phyloP scores from a whole-genome alignment of 2,797 vertebrate species.

The Pangasius macronema region DNA sequence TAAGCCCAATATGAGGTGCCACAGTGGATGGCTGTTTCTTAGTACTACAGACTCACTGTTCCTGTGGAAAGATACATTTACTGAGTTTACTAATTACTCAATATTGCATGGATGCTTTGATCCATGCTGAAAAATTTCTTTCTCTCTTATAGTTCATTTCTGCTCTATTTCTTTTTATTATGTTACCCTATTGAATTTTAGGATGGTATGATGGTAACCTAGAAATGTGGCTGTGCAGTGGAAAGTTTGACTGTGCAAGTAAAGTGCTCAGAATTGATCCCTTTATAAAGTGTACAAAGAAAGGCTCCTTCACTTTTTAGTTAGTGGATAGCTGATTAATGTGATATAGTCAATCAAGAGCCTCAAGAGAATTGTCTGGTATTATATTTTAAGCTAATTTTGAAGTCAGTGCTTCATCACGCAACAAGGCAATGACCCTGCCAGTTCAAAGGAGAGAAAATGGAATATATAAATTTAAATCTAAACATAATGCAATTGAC shows the following conservation, averaged over 20 bases:
- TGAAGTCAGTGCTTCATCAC: neutral
- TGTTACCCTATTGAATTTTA: slow-evolving; percentile 33
- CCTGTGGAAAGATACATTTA: neutral
- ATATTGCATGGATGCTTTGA: slow-evolving; percentile 18
- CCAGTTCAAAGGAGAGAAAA: neutral
- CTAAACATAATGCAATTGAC: neutral
- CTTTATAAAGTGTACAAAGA: neutral
- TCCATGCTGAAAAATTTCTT: neutral
- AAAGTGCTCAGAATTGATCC: neutral
- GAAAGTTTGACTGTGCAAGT: neutral
- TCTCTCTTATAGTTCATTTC: neutral
- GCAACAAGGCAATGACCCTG: neutral
- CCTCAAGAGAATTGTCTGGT: neutral
- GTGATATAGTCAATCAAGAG: neutral
- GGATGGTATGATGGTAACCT: slow-evolving; percentile 11
- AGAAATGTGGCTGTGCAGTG: slow-evolving; percentile 14
- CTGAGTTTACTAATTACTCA: neutral
- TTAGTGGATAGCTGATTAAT: neutral
- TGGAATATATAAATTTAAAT: neutral
- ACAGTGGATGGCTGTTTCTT: neutral
- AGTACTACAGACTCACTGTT: neutral
- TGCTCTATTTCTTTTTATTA: slow-evolving; percentile 11
- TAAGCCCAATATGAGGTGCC: neutral
- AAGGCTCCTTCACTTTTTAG: neutral
- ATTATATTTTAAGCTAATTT: neutral